Evolutionary conservation across 2,113 vertebrate species (phyloP), one percentile per base, ranked within the genome.

Genomic region (Scortum barcoo): DNA sequence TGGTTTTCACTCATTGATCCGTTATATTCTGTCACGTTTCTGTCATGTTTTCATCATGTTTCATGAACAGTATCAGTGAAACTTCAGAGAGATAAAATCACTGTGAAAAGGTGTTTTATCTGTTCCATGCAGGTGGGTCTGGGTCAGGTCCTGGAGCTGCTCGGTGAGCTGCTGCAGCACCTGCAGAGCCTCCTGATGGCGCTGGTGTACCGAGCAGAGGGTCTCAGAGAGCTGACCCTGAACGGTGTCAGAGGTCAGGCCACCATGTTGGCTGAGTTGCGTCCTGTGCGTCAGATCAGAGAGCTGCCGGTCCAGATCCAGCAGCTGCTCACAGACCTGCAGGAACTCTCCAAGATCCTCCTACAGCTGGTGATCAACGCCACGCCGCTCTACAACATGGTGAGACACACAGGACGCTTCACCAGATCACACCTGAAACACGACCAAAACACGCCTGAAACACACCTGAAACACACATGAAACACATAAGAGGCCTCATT

Each of bases 351-450:
- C 78, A 91, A 84, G 84, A 75, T 95, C 66, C 87, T 91, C 12
- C 79, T 95, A 51, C 94, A 95, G 88, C 72, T 95, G 11, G 36
- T 94, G 46, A 76, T 95, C 94, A 95, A 95, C 80, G 81, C 74
- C 79, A 95, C 92, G 0, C 94, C 93, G 0, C 94, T 96, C 51
- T 95, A 94, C 86, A 83, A 68, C 83, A 53, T 94, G 94, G 95
- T 95, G 84, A 78, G 72, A 38, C 44, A 22, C 16, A 9, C 72
- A 33, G 56, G 16, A 65, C 16, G 57, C 5, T 6, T 28, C 13
- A 16, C 54, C 10, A 26, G 0, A 20, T 7, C 20, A 19, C 17
- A 51, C 13, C 26, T 30, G 42, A 20, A 36, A 36, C 33, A 4
- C 33, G n/a, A 50, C 36, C 40, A n/a, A 14, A n/a, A 44, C n/a